phyloP scores from a whole-genome alignment of 2,797 vertebrate species.

The Pipistrellus nathusii region DNA sequence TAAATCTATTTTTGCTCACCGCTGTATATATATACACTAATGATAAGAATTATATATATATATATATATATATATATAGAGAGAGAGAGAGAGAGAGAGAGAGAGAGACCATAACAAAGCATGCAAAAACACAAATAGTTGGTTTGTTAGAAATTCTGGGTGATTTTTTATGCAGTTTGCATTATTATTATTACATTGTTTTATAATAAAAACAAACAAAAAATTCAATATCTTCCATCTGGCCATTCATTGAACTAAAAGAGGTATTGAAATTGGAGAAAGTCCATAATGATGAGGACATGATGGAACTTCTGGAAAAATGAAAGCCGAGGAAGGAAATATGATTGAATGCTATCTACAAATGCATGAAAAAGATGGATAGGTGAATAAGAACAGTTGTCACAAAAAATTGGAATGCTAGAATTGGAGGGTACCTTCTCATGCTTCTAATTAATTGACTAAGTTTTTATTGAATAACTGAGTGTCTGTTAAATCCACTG shows the following conservation, averaged over 20 bases:
- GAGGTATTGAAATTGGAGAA: background rate
- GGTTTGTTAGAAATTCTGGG: background rate
- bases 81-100: too few species aligned
- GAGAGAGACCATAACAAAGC: background rate
- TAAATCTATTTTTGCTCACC: background rate
- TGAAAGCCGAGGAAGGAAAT: background rate
- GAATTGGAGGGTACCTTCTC: background rate
- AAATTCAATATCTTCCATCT: background rate
- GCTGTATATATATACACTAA: background rate
- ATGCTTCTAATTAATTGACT: slow-evolving; percentile 1
- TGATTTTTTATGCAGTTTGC: background rate
- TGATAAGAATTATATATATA: too few species aligned
- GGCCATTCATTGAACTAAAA: slow-evolving; percentile 7
- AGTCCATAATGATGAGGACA: background rate
- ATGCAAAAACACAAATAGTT: background rate
- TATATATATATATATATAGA: too few species aligned
- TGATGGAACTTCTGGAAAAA: background rate
- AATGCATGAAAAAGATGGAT: background rate
- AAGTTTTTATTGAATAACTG: slow-evolving; percentile 19
- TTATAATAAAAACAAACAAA: background rate
- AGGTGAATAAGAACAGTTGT: background rate
- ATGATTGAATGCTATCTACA: slow-evolving; percentile 13
- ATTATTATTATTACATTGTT: slow-evolving; percentile 18
- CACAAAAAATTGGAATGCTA: slow-evolving; percentile 17
- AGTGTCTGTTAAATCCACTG: background rate